Evolutionary conservation across 2,797 vertebrate species (phyloP), one percentile per base, ranked within the genome.

Genomic region (Gila robusta): DNA sequence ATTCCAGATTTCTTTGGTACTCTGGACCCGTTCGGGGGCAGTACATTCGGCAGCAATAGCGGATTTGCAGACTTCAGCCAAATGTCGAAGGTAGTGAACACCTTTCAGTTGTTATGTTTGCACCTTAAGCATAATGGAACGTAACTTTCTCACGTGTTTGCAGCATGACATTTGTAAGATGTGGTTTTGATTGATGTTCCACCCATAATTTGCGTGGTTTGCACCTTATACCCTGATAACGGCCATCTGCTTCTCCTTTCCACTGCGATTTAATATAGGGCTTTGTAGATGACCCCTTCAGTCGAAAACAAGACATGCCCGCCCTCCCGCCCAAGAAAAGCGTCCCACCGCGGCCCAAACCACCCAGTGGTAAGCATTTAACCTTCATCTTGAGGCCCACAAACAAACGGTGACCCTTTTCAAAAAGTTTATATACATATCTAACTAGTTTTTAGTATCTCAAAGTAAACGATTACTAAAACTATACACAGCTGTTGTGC

Each of bases 31-130:
- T 99, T 99, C 83, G 97, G 97, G 90, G 97, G 96, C 87, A 91
- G 96, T 82, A 93, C 96, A 19, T 99, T 99, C 92, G 95, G 90
- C 87, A 93, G 95, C 89, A 93, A 93, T 77, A 96, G 97, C 86
- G 97, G 97, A 69, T 99, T 99, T 90, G 98, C 98, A 47, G 98
- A 99, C 94, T 99, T 99, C 95, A 99, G 98, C 93, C 97, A 97
- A 90, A 99, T 99, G 98, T 97, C 98, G 41, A 98, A 98, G 95
- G 95, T 97, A 94, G 94, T 92, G 82, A 92, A 90, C 52, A 28
- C 1, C n/a, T 32, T 62, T 62, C 41, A 52, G 41, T 32, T 39
- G 19, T 17, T 37, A 17, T 5, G 1, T 59, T 37, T 44, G 12
- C 14, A 26, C 35, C 12, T 44, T 10, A 41, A 84, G 23, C 16